These are phyloP conservation scores for Azorinus chamasolen DNA, from an alignment of 2,888 invertebrate genomes.

Conservation along the genomic window DNA sequence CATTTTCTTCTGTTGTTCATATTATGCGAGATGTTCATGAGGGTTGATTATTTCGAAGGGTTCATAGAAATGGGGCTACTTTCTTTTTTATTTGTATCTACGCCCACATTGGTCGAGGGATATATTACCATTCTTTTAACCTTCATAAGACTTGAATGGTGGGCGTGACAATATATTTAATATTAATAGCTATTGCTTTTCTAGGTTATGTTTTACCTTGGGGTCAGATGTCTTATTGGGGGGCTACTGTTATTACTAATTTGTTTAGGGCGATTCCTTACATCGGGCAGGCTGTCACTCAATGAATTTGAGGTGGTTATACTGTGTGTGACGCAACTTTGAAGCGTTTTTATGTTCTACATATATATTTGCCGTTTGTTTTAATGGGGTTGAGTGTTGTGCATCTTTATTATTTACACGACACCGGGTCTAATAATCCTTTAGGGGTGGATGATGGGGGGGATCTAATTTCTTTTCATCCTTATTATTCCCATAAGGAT, in stretches of 20 bases:
- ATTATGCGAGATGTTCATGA: slow-evolving; percentile 91
- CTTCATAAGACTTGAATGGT: slow-evolving; percentile 89
- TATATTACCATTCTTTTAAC: slow-evolving; percentile 88
- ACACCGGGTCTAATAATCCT: slow-evolving; percentile 33
- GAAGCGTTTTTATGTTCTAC: slow-evolving; percentile 92
- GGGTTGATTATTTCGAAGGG: slow-evolving; percentile 90
- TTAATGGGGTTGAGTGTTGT: slow-evolving; percentile 89
- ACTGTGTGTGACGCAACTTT: slow-evolving; percentile 91
- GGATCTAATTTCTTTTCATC: slow-evolving; percentile 33
- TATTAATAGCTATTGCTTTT: slow-evolving; percentile 91
- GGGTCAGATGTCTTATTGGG: slow-evolving; percentile 94
- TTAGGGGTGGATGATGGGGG: slow-evolving; percentile 16
- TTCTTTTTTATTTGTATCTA: slow-evolving; percentile 92
- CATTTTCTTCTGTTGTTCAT: slow-evolving; percentile 90
- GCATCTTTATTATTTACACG: slow-evolving; percentile 87
- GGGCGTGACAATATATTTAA: slow-evolving; percentile 90
- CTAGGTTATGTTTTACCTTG: slow-evolving; percentile 91
- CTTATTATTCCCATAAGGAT: slow-evolving; percentile 42
- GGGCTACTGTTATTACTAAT: slow-evolving; percentile 93
- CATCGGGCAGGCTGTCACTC: slow-evolving; percentile 89
- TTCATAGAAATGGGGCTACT: slow-evolving; percentile 91
- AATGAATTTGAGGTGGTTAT: slow-evolving; percentile 93
- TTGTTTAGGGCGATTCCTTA: slow-evolving; percentile 91
- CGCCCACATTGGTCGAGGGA: slow-evolving; percentile 90
- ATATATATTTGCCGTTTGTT: slow-evolving; percentile 92